Evolutionary conservation across 1,140 invertebrate genomes (phyloP).

Genomic region (Chironomus tepperi): DNA sequence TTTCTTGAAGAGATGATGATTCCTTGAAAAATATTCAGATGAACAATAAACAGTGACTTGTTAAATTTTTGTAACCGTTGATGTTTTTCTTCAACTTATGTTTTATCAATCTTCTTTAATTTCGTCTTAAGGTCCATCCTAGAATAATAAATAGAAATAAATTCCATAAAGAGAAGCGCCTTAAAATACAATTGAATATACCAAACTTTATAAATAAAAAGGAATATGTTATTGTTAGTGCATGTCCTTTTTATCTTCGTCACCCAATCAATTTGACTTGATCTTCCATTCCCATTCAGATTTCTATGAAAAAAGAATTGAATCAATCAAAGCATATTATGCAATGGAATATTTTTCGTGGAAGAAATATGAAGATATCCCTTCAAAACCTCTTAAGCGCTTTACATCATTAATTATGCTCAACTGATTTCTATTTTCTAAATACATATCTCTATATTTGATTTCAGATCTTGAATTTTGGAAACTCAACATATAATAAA

Average conservation of each 20-base stretch:
- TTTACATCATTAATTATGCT: slow-evolving; percentile 14
- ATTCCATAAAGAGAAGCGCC: no score
- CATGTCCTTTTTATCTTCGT: background rate
- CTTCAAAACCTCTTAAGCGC: background rate
- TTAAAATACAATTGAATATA: no score
- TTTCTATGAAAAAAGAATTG: background rate
- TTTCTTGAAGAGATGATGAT: background rate
- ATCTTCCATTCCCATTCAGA: background rate
- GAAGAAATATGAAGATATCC: no score
- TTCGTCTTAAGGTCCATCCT: no score
- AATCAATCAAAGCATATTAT: background rate
- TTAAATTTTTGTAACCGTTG: background rate
- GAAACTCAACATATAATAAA: no score
- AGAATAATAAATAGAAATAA: no score
- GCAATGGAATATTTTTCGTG: background rate
- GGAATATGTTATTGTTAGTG: no score
- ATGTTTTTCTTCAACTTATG: no score
- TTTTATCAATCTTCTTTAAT: no score
- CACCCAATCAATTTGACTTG: background rate
- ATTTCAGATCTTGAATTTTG: no score
- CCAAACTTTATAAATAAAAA: no score
- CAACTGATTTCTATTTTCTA: background rate
- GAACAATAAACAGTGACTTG: background rate
- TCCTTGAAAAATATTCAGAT: background rate
- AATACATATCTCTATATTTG: background rate